phyloP scores from a whole-genome alignment of 2,888 invertebrate species.

The Zygaena filipendulae region DNA sequence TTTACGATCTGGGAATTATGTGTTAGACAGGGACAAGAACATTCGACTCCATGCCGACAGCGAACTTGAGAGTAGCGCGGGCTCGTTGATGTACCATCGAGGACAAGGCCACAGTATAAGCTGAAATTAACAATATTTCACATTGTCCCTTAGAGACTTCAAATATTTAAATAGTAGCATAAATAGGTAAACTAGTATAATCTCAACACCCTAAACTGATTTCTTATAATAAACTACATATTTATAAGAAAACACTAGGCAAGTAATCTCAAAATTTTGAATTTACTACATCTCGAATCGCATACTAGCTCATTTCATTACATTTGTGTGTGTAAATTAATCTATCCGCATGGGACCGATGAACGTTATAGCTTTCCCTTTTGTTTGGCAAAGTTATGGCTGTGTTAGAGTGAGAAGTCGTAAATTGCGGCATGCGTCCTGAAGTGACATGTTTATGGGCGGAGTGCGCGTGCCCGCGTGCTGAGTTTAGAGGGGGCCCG shows the following conservation, averaged over 20 bases:
- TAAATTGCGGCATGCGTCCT: constrained; percentile 57
- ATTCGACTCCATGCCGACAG: constrained; percentile 58
- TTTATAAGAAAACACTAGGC: no score
- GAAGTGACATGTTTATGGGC: constrained; percentile 69
- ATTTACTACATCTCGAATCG: constrained; percentile 26
- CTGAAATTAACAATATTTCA: constrained; percentile 16
- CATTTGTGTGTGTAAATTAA: constrained; percentile 64
- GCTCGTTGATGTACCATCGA: constrained; percentile 42
- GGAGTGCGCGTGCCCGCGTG: constrained; percentile 49
- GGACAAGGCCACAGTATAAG: constrained; percentile 49
- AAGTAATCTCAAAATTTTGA: no score
- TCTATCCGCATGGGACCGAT: constrained; percentile 67
- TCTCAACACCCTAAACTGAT: no score
- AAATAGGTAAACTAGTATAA: no score
- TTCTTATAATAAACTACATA: no score
- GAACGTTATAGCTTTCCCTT: constrained; percentile 68
- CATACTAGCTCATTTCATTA: constrained; percentile 60
- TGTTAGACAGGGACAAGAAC: constrained; percentile 64
- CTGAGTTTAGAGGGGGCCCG: constrained; percentile 38
- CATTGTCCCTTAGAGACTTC: no score
- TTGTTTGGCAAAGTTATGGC: constrained; percentile 63
- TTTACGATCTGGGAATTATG: constrained; percentile 71
- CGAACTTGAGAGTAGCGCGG: constrained; percentile 46
- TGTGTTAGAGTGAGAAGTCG: constrained; percentile 66
- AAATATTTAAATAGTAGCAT: no score